Percentiles rank a stretch among this genome's conserved stretches.
Evolutionary conservation across 2,797 vertebrate species (phyloP).

Genomic region (Micropoecilia bifurca): DNA sequence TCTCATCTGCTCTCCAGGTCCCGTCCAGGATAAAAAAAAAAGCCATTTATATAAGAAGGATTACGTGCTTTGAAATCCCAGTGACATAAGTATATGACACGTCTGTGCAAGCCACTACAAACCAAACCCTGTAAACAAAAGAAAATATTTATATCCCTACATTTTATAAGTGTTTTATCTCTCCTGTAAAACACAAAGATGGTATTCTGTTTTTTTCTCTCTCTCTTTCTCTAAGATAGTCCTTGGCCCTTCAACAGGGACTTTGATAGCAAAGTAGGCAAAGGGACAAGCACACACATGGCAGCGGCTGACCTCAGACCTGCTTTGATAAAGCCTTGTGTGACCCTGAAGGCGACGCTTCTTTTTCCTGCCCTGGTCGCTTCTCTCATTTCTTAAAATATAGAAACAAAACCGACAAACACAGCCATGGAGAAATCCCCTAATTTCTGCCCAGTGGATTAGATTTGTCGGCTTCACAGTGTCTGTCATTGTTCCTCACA

Average conservation of each 20-base stretch:
- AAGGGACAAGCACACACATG: constrained; percentile 42
- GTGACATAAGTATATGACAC: constrained; percentile 71
- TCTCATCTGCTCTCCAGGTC: constrained; percentile 53
- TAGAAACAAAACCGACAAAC: constrained; percentile 1
- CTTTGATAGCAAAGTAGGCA: constrained; percentile 25
- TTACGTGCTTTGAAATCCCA: constrained; percentile 73
- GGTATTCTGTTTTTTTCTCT: constrained; percentile 16
- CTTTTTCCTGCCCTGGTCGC: constrained; percentile 13
- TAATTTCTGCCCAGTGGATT: constrained; percentile 19
- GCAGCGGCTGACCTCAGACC: constrained; percentile 64
- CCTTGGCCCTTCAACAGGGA: constrained; percentile 22
- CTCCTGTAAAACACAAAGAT: constrained; percentile 35
- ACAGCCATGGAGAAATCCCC: background rate
- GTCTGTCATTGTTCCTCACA: constrained; percentile 23
- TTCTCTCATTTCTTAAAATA: background rate
- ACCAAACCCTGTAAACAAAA: constrained; percentile 15
- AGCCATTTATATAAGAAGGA: constrained; percentile 79
- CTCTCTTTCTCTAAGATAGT: constrained; percentile 5
- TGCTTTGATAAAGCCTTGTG: constrained; percentile 46
- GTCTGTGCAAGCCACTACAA: constrained; percentile 37
- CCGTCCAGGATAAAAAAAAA: constrained; percentile 48
- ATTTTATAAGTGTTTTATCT: constrained; percentile 5
- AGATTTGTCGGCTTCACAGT: constrained; percentile 31
- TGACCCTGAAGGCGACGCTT: constrained; percentile 38
- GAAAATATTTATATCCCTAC: background rate